These are phyloP conservation scores for Diadegma fenestrale DNA, from an alignment of 2,888 invertebrate genomes.

Conservation along the genomic window DNA sequence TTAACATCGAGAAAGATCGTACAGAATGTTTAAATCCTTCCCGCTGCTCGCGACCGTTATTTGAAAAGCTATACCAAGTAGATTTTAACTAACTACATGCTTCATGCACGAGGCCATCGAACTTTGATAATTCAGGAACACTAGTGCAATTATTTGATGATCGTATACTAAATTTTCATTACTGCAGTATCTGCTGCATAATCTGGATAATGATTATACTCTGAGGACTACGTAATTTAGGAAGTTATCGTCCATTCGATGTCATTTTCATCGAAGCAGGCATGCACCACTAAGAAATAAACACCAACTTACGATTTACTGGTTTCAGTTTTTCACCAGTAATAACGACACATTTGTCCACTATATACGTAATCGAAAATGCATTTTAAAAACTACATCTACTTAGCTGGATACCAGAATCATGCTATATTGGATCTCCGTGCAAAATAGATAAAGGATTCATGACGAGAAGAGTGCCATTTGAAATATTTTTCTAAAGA, in stretches of 20 bases:
- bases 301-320: conserved; percentile 32
- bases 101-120: conserved; percentile 64
- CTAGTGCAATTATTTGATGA: background rate
- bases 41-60: conserved; percentile 52
- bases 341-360: conserved; percentile 6
- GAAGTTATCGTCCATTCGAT: conserved; percentile 42
- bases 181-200: background rate
- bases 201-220: background rate
- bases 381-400: conserved; percentile 15
- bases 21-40: conserved; percentile 7
- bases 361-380: conserved; percentile 24
- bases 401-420: conserved; percentile 6
- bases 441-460: conserved; percentile 46
- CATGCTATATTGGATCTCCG: conserved; percentile 45
- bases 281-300: conserved; percentile 42
- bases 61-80: conserved; percentile 48
- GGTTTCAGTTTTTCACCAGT: conserved; percentile 18
- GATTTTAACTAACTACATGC: conserved; percentile 67
- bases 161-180: background rate
- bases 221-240: background rate
- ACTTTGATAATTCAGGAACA: conserved; percentile 27
- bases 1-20: conserved; percentile 38
- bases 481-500: conserved; percentile 18
- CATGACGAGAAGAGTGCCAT: conserved; percentile 57
- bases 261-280: conserved; percentile 19